These are phyloP conservation scores for Plecturocebus donacophilus DNA, from an alignment of 2,113 vertebrate species.

Conservation along the genomic window DNA sequence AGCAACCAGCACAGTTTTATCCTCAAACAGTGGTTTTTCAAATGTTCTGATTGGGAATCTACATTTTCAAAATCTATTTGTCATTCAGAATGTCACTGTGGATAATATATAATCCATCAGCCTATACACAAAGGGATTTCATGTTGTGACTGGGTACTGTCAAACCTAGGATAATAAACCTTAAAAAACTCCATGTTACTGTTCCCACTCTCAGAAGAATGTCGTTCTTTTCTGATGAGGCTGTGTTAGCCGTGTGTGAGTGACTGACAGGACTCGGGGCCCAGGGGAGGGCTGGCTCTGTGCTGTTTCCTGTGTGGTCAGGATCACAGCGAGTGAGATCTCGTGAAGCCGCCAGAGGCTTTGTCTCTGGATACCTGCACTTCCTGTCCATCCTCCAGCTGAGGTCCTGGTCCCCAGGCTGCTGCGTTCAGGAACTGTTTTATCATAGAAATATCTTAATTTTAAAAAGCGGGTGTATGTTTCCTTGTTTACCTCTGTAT, in stretches of 20 bases:
- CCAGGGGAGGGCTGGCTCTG: fast-evolving
- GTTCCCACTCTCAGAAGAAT: neutral
- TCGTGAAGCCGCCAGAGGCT: too few species aligned
- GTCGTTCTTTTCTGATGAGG: neutral
- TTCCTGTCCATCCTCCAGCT: too few species aligned
- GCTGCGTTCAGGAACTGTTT: neutral
- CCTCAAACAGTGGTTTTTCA: neutral
- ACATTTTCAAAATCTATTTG: constrained; percentile 28
- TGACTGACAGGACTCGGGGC: neutral
- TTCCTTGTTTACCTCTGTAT: neutral
- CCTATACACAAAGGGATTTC: constrained; percentile 16
- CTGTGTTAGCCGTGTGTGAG: neutral
- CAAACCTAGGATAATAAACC: constrained; percentile 14
- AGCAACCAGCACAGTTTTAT: neutral
- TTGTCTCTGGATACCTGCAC: neutral
- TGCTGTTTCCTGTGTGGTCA: neutral
- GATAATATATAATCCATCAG: neutral
- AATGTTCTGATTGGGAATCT: neutral
- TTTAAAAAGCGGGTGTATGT: neutral
- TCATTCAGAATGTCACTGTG: constrained; percentile 33
- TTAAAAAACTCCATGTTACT: neutral
- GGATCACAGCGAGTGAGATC: neutral
- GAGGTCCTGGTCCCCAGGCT: neutral
- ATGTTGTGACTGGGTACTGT: constrained; percentile 48
- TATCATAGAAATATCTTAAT: neutral